These are phyloP conservation scores for Drosophila buzzatii DNA, from an alignment of 2,888 invertebrate genomes.

Conservation along the genomic window DNA sequence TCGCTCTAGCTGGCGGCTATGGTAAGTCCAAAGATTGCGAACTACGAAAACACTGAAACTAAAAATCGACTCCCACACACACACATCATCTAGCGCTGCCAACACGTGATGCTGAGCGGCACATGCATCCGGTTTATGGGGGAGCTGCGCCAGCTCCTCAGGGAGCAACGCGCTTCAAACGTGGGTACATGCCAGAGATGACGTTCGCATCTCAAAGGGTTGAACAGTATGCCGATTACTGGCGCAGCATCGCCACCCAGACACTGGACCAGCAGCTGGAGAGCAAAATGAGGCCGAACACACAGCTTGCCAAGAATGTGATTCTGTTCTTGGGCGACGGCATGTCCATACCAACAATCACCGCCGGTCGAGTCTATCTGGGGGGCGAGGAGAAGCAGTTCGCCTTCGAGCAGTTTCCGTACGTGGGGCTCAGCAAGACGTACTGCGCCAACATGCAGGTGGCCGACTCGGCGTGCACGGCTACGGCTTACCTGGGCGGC, in stretches of 20 bases:
- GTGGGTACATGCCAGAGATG: slow-evolving; percentile 81
- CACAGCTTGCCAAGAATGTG: slow-evolving; percentile 87
- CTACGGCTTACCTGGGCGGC: slow-evolving; percentile 92
- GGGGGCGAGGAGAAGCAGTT: slow-evolving; percentile 92
- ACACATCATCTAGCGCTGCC: slow-evolving; percentile 14
- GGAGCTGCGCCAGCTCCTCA: not conserved
- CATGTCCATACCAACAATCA: slow-evolving; percentile 93
- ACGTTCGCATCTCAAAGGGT: slow-evolving; percentile 72
- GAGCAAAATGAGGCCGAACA: slow-evolving; percentile 79
- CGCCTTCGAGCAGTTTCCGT: slow-evolving; percentile 92
- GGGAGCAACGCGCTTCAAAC: slow-evolving; percentile 57
- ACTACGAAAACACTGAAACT: not conserved
- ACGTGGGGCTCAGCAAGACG: slow-evolving; percentile 91
- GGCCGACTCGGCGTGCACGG: slow-evolving; percentile 93
- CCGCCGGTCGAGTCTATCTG: slow-evolving; percentile 91
- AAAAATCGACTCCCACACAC: not conserved
- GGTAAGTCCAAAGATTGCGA: slow-evolving; percentile 44
- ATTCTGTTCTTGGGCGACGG: slow-evolving; percentile 93
- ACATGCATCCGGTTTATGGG: slow-evolving; percentile 82
- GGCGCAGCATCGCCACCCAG: slow-evolving; percentile 86
- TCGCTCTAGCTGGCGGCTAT: slow-evolving; percentile 38
- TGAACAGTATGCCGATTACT: slow-evolving; percentile 84
- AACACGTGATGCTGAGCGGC: slow-evolving; percentile 63
- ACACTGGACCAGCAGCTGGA: slow-evolving; percentile 84
- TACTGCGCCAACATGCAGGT: slow-evolving; percentile 92